Base-by-base conservation (phyloP, 2,113 vertebrate genomes). In the Zapornia atra region DNA sequence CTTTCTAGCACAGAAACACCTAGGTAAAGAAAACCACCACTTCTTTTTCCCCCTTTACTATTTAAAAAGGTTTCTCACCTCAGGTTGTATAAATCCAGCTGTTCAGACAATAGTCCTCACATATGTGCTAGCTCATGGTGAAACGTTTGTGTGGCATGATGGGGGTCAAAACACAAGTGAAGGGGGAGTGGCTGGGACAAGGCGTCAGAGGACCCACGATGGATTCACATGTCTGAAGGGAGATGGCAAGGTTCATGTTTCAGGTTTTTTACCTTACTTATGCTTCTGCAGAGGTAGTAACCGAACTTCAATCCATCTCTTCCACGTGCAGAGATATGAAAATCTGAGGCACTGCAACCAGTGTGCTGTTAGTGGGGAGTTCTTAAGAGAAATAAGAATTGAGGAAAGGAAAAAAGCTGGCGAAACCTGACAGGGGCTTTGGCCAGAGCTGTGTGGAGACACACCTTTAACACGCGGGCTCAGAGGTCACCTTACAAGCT, bases 101-200 rank as follows among this genome's bases (percentile, higher is more conserved):
- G 26, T 53, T 61, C 8, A 15, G 63, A 33, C 20, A 29, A 18
- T 21, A 20, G 26, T 8, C 34, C 53, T 36, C 21, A 21, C 14
- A 12, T 10, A 0, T 1, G 28, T 48, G 40, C 19, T 63, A 12
- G 12, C 3, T 54, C 4, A 3, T 3, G 46, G 17, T 56, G 34
- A 31, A 42, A 15, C 0, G 0, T 59, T 31, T 46, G 28, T 16
- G 10, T 0, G 1, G 36, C 9, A 1, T 5, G 26, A 12, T 4
- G 9, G 18, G 50, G 22, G 15, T 63, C 34, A 46, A 57, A 21
- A 33, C 20, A 11, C 9, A 14, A 33, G 15, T 4, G 8, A 36
- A 10, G 3, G 31, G 25, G 44, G 54, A 29, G 24, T 17, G 24
- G 48, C 48, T 11, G 21, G 4, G 46, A 9, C 10, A 16, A n/a